phyloP scores from a whole-genome alignment of 1,140 invertebrate species.

The Vollenhovia emeryi region DNA sequence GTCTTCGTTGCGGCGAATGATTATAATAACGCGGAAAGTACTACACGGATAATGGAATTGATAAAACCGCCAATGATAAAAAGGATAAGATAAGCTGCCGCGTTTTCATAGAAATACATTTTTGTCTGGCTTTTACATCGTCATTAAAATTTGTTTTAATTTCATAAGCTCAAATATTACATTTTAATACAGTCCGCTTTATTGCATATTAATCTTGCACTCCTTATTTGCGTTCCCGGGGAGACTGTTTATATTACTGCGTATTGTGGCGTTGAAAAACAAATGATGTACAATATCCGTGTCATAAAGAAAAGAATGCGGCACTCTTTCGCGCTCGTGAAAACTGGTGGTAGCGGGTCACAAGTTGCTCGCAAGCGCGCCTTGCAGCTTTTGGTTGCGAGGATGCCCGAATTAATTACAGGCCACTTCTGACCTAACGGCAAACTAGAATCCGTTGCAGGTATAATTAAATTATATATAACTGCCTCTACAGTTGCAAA shows the following conservation, averaged over 20 bases:
- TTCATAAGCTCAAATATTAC: background rate
- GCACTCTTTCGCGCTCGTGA: background rate
- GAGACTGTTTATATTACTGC: background rate
- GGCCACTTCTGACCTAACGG: conserved; percentile 58
- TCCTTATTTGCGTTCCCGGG: background rate
- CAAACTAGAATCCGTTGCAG: conserved; percentile 59
- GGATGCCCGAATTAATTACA: conserved; percentile 71
- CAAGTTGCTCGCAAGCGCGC: conserved; percentile 27
- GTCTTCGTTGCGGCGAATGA: conserved; percentile 35
- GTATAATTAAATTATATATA: conserved; percentile 69
- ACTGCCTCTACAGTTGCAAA: conserved; percentile 17
- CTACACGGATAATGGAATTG: background rate
- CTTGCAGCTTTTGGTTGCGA: conserved; percentile 28
- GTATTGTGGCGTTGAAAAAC: background rate
- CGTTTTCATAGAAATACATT: background rate
- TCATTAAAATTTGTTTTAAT: conserved; percentile 18
- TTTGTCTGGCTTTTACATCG: background rate
- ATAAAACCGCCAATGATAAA: background rate
- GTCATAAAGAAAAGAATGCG: background rate
- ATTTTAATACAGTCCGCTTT: background rate
- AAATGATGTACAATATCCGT: background rate
- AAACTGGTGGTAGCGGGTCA: conserved; percentile 18
- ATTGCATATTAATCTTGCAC: background rate
- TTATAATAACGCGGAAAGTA: background rate
- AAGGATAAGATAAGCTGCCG: background rate